Conservation (phyloP, 1,140 invertebrate genomes). For the Bombus picipes region DNA sequence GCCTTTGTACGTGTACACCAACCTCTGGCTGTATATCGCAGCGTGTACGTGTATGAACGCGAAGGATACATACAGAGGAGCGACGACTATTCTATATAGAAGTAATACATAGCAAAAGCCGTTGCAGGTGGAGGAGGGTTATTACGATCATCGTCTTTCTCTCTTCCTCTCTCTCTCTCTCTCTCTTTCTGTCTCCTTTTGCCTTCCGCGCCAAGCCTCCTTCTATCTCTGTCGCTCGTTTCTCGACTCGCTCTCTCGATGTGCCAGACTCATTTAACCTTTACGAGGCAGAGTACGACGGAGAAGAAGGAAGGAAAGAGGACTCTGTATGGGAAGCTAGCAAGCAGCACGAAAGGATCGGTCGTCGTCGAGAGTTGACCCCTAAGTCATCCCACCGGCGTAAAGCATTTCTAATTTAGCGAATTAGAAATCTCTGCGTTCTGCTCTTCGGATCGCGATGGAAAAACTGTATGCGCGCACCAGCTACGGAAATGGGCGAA, state of each 20-base stretch:
- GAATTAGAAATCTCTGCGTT: conserved; percentile 25
- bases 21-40: background rate
- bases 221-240: background rate
- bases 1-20: conserved; percentile 16
- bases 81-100: conserved; percentile 29
- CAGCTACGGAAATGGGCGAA: background rate
- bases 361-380: conserved; percentile 25
- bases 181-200: no score
- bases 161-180: background rate
- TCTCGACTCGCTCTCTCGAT: conserved; percentile 24
- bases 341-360: conserved; percentile 39
- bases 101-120: conserved; percentile 47
- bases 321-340: conserved; percentile 18
- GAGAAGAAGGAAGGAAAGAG: conserved; percentile 41
- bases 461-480: background rate
- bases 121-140: conserved; percentile 68
- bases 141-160: conserved; percentile 57
- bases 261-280: conserved; percentile 70
- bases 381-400: conserved; percentile 23
- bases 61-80: background rate
- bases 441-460: background rate
- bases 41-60: background rate
- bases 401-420: conserved; percentile 38
- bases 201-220: no score
- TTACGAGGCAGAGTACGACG: conserved; percentile 54